Conservation (phyloP, 1,140 invertebrate species). For the Oncopodura yosiiana region DNA sequence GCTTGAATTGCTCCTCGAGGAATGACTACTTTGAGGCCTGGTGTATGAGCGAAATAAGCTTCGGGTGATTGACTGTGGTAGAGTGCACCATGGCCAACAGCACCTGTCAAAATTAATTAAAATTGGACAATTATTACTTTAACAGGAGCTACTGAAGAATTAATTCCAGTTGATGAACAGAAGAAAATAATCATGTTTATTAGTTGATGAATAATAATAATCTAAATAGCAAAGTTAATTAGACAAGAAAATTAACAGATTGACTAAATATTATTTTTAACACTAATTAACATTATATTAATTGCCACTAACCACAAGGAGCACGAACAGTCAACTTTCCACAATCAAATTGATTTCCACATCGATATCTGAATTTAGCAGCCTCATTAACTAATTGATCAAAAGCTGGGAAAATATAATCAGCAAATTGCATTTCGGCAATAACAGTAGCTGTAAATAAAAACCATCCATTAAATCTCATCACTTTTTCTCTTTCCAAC, state of each 20-base stretch:
- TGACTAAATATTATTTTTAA: no score
- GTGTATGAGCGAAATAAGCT: slow-evolving; percentile 91
- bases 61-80: slow-evolving; percentile 52
- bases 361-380: slow-evolving; percentile 88
- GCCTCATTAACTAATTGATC: slow-evolving; percentile 91
- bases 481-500: no score
- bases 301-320: no score
- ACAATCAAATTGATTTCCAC: slow-evolving; percentile 80
- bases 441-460: slow-evolving; percentile 63
- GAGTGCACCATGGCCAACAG: slow-evolving; percentile 45
- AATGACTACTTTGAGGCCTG: slow-evolving; percentile 92
- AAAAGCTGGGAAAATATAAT: slow-evolving; percentile 98
- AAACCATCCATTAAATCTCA: background rate
- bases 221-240: no score
- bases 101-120: no score
- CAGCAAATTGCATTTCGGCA: slow-evolving; percentile 98
- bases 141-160: no score
- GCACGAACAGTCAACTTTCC: slow-evolving; percentile 84
- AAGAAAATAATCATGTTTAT: no score
- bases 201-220: no score
- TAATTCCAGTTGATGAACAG: no score
- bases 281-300: no score
- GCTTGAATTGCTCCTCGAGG: slow-evolving; percentile 90
- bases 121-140: no score
- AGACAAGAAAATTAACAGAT: no score